These are phyloP conservation scores for Xenopus laevis DNA, from an alignment of 2,113 vertebrate species.

Conservation along the genomic window DNA sequence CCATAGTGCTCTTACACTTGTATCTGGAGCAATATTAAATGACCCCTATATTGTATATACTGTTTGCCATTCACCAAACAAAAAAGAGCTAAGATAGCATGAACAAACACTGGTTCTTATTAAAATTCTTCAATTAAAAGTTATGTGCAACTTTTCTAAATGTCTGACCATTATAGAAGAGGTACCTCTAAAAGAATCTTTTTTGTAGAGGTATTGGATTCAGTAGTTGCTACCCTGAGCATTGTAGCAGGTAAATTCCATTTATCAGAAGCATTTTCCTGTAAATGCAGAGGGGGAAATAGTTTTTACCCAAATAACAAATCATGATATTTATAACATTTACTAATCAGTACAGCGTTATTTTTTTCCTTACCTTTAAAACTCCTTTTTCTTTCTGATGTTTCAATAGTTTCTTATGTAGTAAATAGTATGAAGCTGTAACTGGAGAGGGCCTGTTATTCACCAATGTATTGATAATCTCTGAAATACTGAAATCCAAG, in stretches of 20 bases:
- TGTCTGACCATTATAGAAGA: too few species aligned
- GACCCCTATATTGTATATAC: too few species aligned
- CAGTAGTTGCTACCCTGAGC: conserved; percentile 65
- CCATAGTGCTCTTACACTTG: too few species aligned
- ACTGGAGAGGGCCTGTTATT: conserved; percentile 72
- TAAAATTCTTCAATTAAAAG: too few species aligned
- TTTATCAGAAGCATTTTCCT: conserved; percentile 68
- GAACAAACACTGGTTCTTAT: too few species aligned
- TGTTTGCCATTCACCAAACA: too few species aligned
- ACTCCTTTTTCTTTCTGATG: conserved; percentile 62
- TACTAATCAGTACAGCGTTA: conserved; percentile 49
- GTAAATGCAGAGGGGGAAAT: conserved; percentile 18
- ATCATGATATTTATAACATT: too few species aligned
- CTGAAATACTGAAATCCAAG: conserved; percentile 64
- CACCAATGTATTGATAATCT: conserved; percentile 67
- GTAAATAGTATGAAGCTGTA: conserved; percentile 73
- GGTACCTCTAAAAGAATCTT: conserved; percentile 75
- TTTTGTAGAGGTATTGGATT: conserved; percentile 68
- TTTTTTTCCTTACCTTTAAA: conserved; percentile 57
- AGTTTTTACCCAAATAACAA: too few species aligned
- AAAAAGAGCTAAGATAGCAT: too few species aligned
- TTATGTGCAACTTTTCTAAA: too few species aligned
- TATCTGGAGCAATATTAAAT: too few species aligned
- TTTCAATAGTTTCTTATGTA: conserved; percentile 70
- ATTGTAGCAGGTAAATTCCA: conserved; percentile 75